Evolutionary conservation across 2,113 vertebrate genomes (phyloP).

Genomic region (Microcebus griseorufus): DNA sequence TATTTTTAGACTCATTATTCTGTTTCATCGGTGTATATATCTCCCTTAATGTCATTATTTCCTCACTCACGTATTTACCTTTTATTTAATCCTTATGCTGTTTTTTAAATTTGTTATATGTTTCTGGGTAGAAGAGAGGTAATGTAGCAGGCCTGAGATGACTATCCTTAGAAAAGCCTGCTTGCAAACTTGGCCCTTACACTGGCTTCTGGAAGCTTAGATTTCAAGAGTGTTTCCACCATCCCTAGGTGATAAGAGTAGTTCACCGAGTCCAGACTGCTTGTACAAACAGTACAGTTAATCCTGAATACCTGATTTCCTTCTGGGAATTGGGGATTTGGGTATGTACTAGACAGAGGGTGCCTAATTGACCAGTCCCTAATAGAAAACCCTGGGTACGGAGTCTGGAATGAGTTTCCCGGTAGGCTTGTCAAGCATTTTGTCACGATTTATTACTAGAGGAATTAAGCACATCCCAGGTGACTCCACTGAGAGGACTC

Average conservation of each 20-base stretch:
- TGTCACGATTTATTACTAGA: background rate
- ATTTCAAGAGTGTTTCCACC: background rate
- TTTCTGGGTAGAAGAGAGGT: background rate
- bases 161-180: background rate
- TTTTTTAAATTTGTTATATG: background rate
- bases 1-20: constrained; percentile 2
- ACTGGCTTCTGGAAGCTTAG: background rate
- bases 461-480: background rate
- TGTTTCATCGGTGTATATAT: background rate
- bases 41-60: background rate
- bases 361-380: background rate
- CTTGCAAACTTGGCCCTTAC: background rate
- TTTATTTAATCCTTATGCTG: background rate
- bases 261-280: background rate
- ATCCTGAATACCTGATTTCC: background rate
- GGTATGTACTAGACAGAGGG: background rate
- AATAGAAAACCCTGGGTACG: background rate
- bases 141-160: background rate
- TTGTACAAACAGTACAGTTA: background rate
- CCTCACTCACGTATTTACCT: background rate
- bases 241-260: background rate
- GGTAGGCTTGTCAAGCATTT: background rate
- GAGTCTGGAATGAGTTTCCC: background rate
- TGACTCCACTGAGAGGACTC: background rate
- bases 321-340: background rate